Evolutionary conservation across 2,888 invertebrate genomes (phyloP).

Genomic region (Eulithis prunata): DNA sequence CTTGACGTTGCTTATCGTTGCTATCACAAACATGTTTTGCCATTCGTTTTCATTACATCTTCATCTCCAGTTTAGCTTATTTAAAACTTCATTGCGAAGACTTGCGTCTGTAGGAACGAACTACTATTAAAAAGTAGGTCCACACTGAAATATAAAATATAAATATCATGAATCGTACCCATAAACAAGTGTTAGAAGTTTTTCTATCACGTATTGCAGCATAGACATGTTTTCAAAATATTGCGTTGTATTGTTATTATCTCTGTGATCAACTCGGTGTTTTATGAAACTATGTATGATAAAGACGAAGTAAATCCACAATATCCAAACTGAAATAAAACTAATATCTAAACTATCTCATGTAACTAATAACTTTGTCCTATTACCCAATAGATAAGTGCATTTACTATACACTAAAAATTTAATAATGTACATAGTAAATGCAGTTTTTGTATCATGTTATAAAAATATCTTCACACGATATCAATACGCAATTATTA

Average conservation of each 20-base stretch:
- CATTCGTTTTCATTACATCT: neutral
- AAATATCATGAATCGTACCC: conserved; percentile 14
- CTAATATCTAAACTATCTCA: neutral
- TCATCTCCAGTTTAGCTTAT: conserved; percentile 21
- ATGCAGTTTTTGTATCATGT: too few relatives aligned
- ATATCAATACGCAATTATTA: too few relatives aligned
- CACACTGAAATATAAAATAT: conserved; percentile 64
- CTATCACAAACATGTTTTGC: neutral
- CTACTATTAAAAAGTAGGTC: conserved; percentile 67
- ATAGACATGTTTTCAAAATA: neutral
- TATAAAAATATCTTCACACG: too few relatives aligned
- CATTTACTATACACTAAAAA: too few relatives aligned
- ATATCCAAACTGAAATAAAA: conserved; percentile 50
- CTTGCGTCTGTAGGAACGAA: conserved; percentile 59
- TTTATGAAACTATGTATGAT: conserved; percentile 43
- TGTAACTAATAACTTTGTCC: neutral
- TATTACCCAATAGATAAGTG: neutral
- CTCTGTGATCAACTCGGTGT: neutral
- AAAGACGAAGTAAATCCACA: conserved; percentile 49
- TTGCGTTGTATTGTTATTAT: neutral
- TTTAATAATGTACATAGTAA: too few relatives aligned
- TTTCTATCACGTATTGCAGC: conserved; percentile 1
- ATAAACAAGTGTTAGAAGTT: conserved; percentile 2
- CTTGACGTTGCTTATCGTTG: conserved; percentile 9
- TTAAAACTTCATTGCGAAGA: conserved; percentile 20